Evolutionary conservation across 1,140 invertebrate genomes (phyloP), one percentile per base, ranked within the genome.

Genomic region (Hylaeus anthracinus): DNA sequence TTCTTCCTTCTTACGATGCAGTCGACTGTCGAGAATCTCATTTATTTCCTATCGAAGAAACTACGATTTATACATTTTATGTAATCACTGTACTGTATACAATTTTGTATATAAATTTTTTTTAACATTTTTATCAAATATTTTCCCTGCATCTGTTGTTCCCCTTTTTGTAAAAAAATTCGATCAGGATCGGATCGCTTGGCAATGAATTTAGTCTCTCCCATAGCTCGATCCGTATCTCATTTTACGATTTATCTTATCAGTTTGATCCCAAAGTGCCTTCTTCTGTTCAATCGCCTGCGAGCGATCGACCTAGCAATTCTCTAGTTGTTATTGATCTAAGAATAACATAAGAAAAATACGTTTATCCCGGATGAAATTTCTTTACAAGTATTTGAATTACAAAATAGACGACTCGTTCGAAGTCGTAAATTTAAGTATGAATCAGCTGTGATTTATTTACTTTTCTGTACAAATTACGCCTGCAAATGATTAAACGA

Each of bases 161-260:
- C 5, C 43, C 43, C 43, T 45, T 45, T 5, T 3, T 3, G 5
- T 45, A 45, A 45, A 45, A 45, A 45, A 45, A 26, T 26, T 26
- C 26, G 26, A 26, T 26, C 26, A 45, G 5, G 5, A 45, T 26
- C 1, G 5, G 15, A 60, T 9, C 14, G n/a, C 8, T 60, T 6
- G 14, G 5, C 26, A 60, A 60, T 60, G 26, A 60, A 60, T 60
- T 43, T 64, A 43, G 15, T 64, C 63, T 5, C 1, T 14, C 2
- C 41, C n/a, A 2, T 26, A 53, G 12, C 5, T 53, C 12, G 12
- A 53, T 69, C 5, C n/a, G 8, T 48, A 72, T 72, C 5, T 48
- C 5, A 26, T 61, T 26, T 48, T 60, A 48, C 41, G 15, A 48
- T 39, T 73, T 73, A 45, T 73, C 43, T 69, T 55, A 69, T 55